phyloP scores from a whole-genome alignment of 2,797 vertebrate species.

The Sitta carolinensis region DNA sequence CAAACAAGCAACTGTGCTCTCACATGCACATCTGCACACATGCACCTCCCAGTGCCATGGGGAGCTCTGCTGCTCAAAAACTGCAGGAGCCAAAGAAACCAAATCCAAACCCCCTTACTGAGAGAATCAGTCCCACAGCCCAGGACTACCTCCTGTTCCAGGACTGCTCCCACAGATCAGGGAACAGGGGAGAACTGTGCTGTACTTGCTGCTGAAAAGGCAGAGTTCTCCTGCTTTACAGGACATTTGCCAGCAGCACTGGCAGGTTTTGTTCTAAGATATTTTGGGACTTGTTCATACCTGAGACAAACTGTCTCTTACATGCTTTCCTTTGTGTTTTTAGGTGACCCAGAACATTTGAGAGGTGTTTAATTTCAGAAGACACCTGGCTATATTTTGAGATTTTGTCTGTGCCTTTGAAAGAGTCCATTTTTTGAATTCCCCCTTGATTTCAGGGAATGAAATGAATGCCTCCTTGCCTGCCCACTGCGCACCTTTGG shows the following conservation, averaged over 20 bases:
- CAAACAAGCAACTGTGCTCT: not conserved
- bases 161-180: not conserved
- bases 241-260: not conserved
- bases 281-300: conserved; percentile 14
- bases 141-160: not conserved
- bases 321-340: not conserved
- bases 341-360: not conserved
- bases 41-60: not conserved
- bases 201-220: not conserved
- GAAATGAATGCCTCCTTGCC: not conserved
- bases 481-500: not conserved
- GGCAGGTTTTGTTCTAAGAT: not conserved
- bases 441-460: not conserved
- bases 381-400: not conserved
- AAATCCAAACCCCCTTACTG: not conserved
- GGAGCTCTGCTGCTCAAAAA: not conserved
- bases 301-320: not conserved
- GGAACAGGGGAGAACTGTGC: not conserved
- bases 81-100: not conserved
- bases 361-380: conserved; percentile 17
- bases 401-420: not conserved
- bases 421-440: not conserved
- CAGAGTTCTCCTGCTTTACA: not conserved
- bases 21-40: not conserved
- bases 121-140: not conserved